Evolutionary conservation across 2,888 invertebrate genomes (phyloP).

Genomic region (Drosophila tanythrix): DNA sequence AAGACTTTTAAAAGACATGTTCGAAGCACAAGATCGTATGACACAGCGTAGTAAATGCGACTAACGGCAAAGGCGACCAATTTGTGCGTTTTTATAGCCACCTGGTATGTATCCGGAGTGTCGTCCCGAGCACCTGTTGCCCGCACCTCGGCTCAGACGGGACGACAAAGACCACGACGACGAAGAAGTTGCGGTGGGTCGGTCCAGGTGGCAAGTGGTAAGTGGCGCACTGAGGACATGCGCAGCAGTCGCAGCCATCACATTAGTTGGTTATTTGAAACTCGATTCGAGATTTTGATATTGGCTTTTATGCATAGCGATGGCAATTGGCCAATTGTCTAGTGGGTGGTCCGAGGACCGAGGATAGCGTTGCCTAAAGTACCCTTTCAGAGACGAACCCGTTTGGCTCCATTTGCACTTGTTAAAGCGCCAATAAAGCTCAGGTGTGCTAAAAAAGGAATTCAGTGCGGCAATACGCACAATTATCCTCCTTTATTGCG

Average conservation of each 20-base stretch:
- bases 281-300: conserved; percentile 51
- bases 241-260: conserved; percentile 53
- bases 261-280: conserved; percentile 49
- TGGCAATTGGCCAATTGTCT: conserved; percentile 51
- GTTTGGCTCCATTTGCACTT: conserved; percentile 25
- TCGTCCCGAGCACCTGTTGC: conserved; percentile 68
- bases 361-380: conserved; percentile 29
- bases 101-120: conserved; percentile 7
- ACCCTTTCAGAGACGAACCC: conserved; percentile 26
- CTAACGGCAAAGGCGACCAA: conserved; percentile 45
- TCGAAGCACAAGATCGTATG: conserved; percentile 29
- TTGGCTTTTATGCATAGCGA: conserved; percentile 57
- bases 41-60: conserved; percentile 53
- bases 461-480: conserved; percentile 42
- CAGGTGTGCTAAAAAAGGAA: conserved; percentile 65
- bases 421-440: conserved; percentile 65
- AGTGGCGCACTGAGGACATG: conserved; percentile 56
- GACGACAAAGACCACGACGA: conserved; percentile 1
- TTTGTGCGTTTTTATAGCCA: conserved; percentile 61
- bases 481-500: conserved; percentile 69
- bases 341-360: conserved; percentile 27
- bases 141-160: conserved; percentile 16
- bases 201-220: conserved; percentile 3
- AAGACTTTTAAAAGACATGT: conserved; percentile 26
- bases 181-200: conserved; percentile 8